Percentiles rank a stretch among this genome's conserved stretches.
These are phyloP conservation scores for Leucania comma DNA, from an alignment of 2,888 invertebrate species.

Conservation along the genomic window DNA sequence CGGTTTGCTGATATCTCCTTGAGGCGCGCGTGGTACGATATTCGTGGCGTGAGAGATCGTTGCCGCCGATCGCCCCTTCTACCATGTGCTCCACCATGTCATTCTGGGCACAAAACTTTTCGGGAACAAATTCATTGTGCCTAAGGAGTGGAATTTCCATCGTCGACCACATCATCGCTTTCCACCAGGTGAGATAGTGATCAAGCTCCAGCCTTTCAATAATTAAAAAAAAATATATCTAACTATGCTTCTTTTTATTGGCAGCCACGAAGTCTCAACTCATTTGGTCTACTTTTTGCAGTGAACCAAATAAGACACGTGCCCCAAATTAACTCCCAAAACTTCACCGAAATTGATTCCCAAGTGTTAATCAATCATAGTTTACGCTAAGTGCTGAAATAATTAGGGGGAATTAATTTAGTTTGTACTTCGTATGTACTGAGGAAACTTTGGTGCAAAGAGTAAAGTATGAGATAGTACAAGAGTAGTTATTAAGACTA, in stretches of 20 bases:
- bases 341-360: constrained; percentile 20
- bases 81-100: too few relatives aligned
- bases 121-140: too few relatives aligned
- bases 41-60: too few relatives aligned
- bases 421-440: constrained; percentile 19
- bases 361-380: constrained; percentile 32
- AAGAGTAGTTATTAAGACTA: constrained; percentile 21
- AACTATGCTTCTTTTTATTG: background rate
- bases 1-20: too few relatives aligned
- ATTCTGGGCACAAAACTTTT: too few relatives aligned
- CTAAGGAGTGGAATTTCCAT: too few relatives aligned
- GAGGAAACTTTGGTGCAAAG: constrained; percentile 32
- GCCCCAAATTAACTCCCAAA: constrained; percentile 13
- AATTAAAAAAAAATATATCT: too few relatives aligned
- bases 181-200: too few relatives aligned
- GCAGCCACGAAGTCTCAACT: background rate
- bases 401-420: constrained; percentile 42
- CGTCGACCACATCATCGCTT: too few relatives aligned
- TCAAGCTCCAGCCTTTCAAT: too few relatives aligned
- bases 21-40: too few relatives aligned
- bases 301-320: background rate
- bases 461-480: constrained; percentile 20
- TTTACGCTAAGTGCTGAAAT: constrained; percentile 38
- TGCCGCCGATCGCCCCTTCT: too few relatives aligned
- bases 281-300: background rate